Evolutionary conservation across 2,888 invertebrate species (phyloP).

Genomic region (Agrochola macilenta): DNA sequence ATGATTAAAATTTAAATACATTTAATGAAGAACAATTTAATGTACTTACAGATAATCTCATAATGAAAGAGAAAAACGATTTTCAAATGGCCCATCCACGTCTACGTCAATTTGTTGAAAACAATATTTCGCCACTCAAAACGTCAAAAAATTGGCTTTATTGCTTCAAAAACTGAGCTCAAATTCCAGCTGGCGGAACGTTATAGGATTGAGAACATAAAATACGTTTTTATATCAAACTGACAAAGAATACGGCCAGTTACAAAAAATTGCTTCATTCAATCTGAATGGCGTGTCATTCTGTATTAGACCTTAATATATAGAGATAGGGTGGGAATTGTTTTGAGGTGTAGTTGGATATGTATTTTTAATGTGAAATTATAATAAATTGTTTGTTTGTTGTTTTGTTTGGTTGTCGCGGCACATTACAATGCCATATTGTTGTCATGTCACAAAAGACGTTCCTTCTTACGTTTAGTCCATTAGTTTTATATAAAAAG

Average conservation of each 20-base stretch:
- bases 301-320: slow-evolving; percentile 9
- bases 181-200: slow-evolving; percentile 21
- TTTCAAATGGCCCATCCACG: slow-evolving; percentile 32
- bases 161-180: not conserved
- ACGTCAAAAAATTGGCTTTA: slow-evolving; percentile 32
- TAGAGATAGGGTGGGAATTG: slow-evolving; percentile 18
- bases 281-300: slow-evolving; percentile 10
- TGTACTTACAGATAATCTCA: slow-evolving; percentile 30
- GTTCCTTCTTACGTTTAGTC: slow-evolving; percentile 2
- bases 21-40: slow-evolving; percentile 21
- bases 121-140: slow-evolving; percentile 10
- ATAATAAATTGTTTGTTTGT: slow-evolving; percentile 56
- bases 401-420: slow-evolving; percentile 11
- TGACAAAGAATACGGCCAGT: slow-evolving; percentile 61
- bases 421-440: slow-evolving; percentile 24
- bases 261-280: slow-evolving; percentile 54
- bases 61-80: slow-evolving; percentile 17
- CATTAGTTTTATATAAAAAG: slow-evolving; percentile 11
- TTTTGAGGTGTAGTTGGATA: not conserved
- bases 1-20: slow-evolving; percentile 3
- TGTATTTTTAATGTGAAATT: slow-evolving; percentile 42
- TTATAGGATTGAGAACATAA: slow-evolving; percentile 54
- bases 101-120: slow-evolving; percentile 51
- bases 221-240: slow-evolving; percentile 59
- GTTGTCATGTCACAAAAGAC: slow-evolving; percentile 23